Evolutionary conservation across 2,888 invertebrate species (phyloP).

Genomic region (Dorcus parallelipipedus): DNA sequence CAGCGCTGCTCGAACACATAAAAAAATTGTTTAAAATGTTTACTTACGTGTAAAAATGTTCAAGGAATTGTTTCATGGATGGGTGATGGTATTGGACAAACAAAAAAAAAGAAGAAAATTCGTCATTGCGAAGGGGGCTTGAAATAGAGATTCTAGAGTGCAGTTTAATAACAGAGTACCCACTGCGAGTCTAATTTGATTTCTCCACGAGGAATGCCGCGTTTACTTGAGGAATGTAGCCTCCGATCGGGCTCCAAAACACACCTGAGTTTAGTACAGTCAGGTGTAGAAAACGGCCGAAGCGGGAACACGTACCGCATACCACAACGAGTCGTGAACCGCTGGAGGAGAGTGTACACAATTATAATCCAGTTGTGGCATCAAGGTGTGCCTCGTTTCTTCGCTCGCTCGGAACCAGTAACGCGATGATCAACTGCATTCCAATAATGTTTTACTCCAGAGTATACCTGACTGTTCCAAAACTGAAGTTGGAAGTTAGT

Average conservation of each 20-base stretch:
- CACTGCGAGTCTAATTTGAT: slow-evolving; percentile 36
- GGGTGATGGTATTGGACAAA: too few relatives aligned
- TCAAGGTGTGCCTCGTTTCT: slow-evolving; percentile 22
- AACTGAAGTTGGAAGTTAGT: slow-evolving; percentile 45
- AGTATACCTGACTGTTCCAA: slow-evolving; percentile 49
- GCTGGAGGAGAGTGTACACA: slow-evolving; percentile 36
- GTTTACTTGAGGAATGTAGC: slow-evolving; percentile 48
- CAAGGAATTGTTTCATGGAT: too few relatives aligned
- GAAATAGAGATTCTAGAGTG: slow-evolving; percentile 11
- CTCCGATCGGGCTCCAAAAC: slow-evolving; percentile 46
- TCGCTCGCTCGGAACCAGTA: slow-evolving; percentile 17
- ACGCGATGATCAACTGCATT: slow-evolving; percentile 42
- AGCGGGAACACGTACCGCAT: slow-evolving; percentile 7
- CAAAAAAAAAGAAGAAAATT: background rate
- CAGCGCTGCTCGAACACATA: too few relatives aligned
- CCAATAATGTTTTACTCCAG: slow-evolving; percentile 47
- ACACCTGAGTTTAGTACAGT: slow-evolving; percentile 50
- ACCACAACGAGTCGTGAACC: slow-evolving; percentile 29
- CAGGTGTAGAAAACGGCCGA: slow-evolving; percentile 12
- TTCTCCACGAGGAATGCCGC: slow-evolving; percentile 49
- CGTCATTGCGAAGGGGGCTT: background rate
- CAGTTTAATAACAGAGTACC: slow-evolving; percentile 13
- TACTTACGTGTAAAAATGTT: too few relatives aligned
- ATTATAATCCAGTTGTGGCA: slow-evolving; percentile 33
- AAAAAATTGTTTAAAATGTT: too few relatives aligned